Conservation (phyloP, 1,140 invertebrate genomes). For the Drosophila serrata region DNA sequence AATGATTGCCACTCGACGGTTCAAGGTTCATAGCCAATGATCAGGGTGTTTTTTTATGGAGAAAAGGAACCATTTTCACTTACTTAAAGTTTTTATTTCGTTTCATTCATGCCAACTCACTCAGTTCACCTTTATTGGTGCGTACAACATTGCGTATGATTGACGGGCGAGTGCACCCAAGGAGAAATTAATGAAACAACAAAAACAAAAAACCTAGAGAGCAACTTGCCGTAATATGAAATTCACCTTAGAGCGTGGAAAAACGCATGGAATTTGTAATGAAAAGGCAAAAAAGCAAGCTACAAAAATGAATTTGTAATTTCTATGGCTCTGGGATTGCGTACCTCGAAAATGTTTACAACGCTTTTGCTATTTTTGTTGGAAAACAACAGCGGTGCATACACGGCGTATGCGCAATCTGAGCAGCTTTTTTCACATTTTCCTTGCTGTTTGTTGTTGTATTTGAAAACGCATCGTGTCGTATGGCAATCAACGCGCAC, state of each 20-base stretch:
- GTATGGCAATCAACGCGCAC: constrained; percentile 76
- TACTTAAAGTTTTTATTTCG: background rate
- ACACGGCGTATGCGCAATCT: constrained; percentile 63
- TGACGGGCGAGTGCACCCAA: constrained; percentile 47
- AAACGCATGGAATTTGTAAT: constrained; percentile 72
- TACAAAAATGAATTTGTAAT: constrained; percentile 64
- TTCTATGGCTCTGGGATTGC: constrained; percentile 44
- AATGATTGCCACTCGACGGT: constrained; percentile 53
- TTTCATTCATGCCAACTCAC: constrained; percentile 22
- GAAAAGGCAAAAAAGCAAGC: constrained; percentile 42
- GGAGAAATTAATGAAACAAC: constrained; percentile 54
- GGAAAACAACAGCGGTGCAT: constrained; percentile 34
- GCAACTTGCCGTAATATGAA: constrained; percentile 52
- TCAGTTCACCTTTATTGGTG: constrained; percentile 48
- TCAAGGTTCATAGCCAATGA: constrained; percentile 61
- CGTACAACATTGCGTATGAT: constrained; percentile 66
- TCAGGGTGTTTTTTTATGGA: background rate
- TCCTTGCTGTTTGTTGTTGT: constrained; percentile 33
- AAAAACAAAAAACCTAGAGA: constrained; percentile 31
- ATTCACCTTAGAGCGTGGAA: constrained; percentile 65
- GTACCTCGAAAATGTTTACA: constrained; percentile 67
- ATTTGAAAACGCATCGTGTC: constrained; percentile 81
- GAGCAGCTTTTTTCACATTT: constrained; percentile 22
- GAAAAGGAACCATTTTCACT: constrained; percentile 34
- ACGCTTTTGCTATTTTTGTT: constrained; percentile 67